Evolutionary conservation across 2,113 vertebrate species (phyloP).

Genomic region (Macquaria australasica): DNA sequence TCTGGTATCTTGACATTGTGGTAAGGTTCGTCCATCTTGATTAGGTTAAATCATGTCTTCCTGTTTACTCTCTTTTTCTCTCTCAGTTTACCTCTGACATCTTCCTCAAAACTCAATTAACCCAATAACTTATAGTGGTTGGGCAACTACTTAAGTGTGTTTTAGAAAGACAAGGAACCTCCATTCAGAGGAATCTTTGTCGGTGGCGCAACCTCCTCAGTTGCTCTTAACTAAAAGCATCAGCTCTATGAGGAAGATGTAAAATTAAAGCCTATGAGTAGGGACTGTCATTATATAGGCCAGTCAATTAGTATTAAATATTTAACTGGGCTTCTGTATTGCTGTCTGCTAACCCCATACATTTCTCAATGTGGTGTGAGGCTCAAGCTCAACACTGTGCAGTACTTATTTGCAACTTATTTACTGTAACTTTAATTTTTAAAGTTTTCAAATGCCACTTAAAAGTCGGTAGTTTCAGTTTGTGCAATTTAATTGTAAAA

Average conservation of each 20-base stretch:
- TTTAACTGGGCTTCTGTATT: background rate
- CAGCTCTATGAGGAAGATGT: background rate
- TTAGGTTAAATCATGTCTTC: background rate
- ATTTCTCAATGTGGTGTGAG: background rate
- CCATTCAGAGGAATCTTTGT: background rate
- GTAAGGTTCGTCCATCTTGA: background rate
- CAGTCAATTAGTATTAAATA: slow-evolving; percentile 6
- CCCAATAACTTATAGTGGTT: background rate
- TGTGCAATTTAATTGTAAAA: background rate
- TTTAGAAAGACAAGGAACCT: background rate
- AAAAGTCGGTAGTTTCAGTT: background rate
- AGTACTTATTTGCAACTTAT: background rate
- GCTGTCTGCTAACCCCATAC: background rate
- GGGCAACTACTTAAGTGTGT: background rate
- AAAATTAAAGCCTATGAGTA: background rate
- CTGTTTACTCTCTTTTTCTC: background rate
- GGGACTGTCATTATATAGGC: background rate
- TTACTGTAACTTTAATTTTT: background rate
- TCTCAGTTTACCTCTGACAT: background rate
- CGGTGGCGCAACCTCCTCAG: background rate
- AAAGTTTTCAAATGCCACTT: background rate
- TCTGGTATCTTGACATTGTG: background rate
- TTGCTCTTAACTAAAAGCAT: background rate
- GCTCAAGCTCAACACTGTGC: background rate
- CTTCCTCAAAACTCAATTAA: background rate